These are phyloP conservation scores for Champsocephalus esox DNA, from an alignment of 2,797 vertebrate species.

Conservation along the genomic window DNA sequence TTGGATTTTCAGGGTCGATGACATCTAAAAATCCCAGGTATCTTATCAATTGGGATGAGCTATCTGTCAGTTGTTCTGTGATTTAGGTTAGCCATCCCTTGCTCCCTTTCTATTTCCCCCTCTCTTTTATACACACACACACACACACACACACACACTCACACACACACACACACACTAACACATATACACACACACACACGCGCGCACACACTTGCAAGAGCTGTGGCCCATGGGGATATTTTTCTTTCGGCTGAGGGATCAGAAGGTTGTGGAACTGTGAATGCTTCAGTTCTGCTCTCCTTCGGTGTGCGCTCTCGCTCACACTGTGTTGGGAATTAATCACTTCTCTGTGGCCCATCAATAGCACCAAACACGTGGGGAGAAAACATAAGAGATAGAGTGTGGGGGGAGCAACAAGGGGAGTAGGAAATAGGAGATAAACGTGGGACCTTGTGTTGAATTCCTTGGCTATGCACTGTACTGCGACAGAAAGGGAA, in stretches of 20 bases:
- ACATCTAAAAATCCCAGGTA: constrained; percentile 48
- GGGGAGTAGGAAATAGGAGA: constrained; percentile 60
- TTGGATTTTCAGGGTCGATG: constrained; percentile 44
- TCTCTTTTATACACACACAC: constrained; percentile 6
- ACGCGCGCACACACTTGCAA: constrained; percentile 24
- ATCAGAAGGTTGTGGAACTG: constrained; percentile 76
- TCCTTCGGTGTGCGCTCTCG: constrained; percentile 68
- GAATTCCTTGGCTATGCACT: constrained; percentile 51
- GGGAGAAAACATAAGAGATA: constrained; percentile 63
- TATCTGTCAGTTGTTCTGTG: constrained; percentile 58
- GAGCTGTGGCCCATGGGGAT: constrained; percentile 71
- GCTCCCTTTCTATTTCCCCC: constrained; percentile 28
- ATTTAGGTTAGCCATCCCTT: constrained; percentile 61
- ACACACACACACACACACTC: no score
- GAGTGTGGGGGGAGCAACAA: constrained; percentile 30
- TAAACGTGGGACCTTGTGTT: constrained; percentile 58
- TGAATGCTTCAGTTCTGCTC: constrained; percentile 73
- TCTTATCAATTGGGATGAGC: constrained; percentile 66
- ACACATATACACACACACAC: constrained; percentile 28
- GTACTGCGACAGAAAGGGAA: constrained; percentile 43
- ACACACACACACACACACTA: no score
- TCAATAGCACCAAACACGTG: constrained; percentile 68
- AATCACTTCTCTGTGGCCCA: constrained; percentile 77
- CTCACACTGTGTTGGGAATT: constrained; percentile 77
- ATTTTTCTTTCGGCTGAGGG: constrained; percentile 79